Conservation (phyloP, 2,888 invertebrate genomes). For the Masnerella sp. region DNA sequence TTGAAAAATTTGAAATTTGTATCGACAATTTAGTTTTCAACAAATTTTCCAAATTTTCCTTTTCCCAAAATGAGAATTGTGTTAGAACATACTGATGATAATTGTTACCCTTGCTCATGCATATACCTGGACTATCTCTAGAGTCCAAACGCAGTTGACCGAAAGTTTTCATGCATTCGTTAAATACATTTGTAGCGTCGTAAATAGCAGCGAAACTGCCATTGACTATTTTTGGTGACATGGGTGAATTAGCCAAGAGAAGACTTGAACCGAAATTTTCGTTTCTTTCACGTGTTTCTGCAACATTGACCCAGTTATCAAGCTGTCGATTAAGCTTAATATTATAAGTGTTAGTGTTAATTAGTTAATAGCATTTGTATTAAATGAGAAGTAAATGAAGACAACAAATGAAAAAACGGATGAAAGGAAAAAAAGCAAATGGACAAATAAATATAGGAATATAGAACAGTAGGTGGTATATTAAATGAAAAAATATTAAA, state of each 20-base stretch:
- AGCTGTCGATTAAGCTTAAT: conserved; percentile 15
- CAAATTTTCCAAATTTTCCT: too few relatives aligned
- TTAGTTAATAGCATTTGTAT: conserved; percentile 2
- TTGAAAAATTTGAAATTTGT: too few relatives aligned
- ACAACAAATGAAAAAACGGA: too few relatives aligned
- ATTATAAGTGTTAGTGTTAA: background rate
- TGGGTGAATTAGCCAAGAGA: conserved; percentile 94
- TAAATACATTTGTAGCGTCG: conserved; percentile 86
- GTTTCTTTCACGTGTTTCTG: conserved; percentile 90
- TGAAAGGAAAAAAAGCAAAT: too few relatives aligned
- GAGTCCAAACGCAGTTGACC: conserved; percentile 85
- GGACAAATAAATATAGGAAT: too few relatives aligned
- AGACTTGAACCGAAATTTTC: conserved; percentile 96
- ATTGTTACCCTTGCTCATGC: too few relatives aligned
- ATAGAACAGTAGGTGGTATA: too few relatives aligned
- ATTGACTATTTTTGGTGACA: conserved; percentile 97
- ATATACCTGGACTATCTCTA: conserved; percentile 88
- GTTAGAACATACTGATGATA: too few relatives aligned
- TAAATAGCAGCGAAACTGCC: conserved; percentile 95
- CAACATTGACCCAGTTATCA: conserved; percentile 63
- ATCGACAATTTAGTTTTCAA: too few relatives aligned
- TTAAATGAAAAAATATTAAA: too few relatives aligned
- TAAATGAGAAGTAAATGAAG: background rate
- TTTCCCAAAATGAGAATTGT: too few relatives aligned
- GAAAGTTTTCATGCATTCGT: conserved; percentile 85